A percentile compares a stretch with the other conserved stretches of the same genome.
Evolutionary conservation across 1,140 invertebrate species (phyloP).

Genomic region (Solenopsis fugax): DNA sequence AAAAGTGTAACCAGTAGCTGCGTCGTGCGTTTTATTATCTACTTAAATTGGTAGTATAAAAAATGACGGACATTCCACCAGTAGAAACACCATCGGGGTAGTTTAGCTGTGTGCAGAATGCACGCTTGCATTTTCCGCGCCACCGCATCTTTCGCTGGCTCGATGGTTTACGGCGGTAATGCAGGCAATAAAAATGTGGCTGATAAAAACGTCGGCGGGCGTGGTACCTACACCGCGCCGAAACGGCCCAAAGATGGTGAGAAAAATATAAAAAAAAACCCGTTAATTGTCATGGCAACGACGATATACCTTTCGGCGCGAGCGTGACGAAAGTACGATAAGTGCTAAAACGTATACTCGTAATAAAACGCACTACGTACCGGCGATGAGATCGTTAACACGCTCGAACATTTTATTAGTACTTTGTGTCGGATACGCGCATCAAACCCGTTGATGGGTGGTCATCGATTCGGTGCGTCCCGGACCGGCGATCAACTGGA

Average conservation of each 20-base stretch:
- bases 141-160: constrained; percentile 46
- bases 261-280: constrained; percentile 41
- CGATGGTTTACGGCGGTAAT: constrained; percentile 47
- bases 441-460: constrained; percentile 71
- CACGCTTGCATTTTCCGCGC: constrained; percentile 56
- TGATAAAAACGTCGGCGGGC: constrained; percentile 61
- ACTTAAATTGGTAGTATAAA: constrained; percentile 8
- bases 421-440: constrained; percentile 63
- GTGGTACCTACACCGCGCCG: constrained; percentile 7
- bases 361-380: constrained; percentile 64
- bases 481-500: constrained; percentile 58
- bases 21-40: not conserved
- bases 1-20: not conserved
- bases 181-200: constrained; percentile 55
- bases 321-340: constrained; percentile 12
- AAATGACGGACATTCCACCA: not conserved
- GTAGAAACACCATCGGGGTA: not conserved
- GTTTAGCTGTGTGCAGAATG: not conserved
- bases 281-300: constrained; percentile 48
- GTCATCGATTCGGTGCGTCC: constrained; percentile 64
- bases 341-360: constrained; percentile 22
- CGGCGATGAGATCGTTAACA: constrained; percentile 75
- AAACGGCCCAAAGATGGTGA: constrained; percentile 27
- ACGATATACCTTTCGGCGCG: constrained; percentile 11
- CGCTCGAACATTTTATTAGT: constrained; percentile 77